phyloP scores from a whole-genome alignment of 2,113 vertebrate genomes.

The Ranitomeya imitator region DNA sequence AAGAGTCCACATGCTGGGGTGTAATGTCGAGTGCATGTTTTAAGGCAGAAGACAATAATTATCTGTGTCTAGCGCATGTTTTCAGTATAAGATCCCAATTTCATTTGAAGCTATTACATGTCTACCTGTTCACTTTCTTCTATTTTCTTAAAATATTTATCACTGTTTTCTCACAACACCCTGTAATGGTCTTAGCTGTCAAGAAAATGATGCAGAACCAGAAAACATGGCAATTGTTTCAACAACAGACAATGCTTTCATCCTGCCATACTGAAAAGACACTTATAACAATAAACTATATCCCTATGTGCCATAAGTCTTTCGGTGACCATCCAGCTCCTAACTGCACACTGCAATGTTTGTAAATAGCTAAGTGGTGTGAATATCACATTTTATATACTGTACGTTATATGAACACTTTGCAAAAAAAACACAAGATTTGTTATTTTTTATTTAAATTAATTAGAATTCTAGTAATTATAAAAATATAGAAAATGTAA shows the following conservation, averaged over 20 bases:
- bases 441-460: background rate
- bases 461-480: background rate
- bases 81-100: background rate
- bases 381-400: background rate
- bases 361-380: background rate
- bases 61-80: background rate
- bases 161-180: background rate
- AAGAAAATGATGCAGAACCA: constrained; percentile 3
- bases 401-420: background rate
- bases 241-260: background rate
- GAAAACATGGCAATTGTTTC: background rate
- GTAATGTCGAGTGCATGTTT: background rate
- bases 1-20: background rate
- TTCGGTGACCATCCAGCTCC: background rate
- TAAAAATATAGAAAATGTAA: background rate
- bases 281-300: background rate
- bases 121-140: background rate
- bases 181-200: constrained; percentile 2
- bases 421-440: background rate
- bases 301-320: background rate
- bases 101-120: background rate
- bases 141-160: background rate
- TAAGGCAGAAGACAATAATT: background rate
- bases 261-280: background rate
- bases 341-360: background rate